A percentile compares a stretch with the other conserved stretches of the same genome.
Evolutionary conservation across 1,140 invertebrate species (phyloP).

Genomic region (Meloidogyne floridensis): DNA sequence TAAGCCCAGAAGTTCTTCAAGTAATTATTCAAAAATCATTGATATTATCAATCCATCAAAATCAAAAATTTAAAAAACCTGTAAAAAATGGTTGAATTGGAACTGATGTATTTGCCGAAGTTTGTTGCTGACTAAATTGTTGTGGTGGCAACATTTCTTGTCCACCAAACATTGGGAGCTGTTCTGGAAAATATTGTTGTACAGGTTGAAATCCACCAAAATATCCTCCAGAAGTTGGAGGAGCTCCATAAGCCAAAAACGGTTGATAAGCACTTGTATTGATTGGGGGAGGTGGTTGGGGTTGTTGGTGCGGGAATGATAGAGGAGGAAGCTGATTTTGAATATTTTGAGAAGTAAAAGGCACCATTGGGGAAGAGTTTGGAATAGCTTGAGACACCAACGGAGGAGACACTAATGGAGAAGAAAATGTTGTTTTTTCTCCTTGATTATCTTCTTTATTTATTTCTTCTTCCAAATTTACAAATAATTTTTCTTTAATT

Average conservation of each 20-base stretch:
- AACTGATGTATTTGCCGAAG: neutral
- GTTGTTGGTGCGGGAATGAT: neutral
- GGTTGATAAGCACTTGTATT: conserved; percentile 49
- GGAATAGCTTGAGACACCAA: neutral
- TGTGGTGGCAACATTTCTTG: neutral
- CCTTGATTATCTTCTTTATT: neutral
- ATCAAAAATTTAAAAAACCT: conserved; percentile 16
- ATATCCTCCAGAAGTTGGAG: conserved; percentile 30
- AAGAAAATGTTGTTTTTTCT: neutral
- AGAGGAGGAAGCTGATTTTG: neutral
- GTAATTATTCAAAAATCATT: no score
- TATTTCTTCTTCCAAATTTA: neutral
- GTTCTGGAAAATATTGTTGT: conserved; percentile 13
- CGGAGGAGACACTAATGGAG: neutral
- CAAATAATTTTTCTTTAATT: neutral
- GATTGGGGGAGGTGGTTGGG: conserved; percentile 39
- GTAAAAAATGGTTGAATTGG: conserved; percentile 13
- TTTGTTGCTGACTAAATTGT: neutral
- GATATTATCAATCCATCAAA: neutral
- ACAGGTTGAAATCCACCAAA: neutral
- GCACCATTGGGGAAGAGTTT: neutral
- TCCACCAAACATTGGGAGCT: neutral
- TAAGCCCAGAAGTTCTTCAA: no score
- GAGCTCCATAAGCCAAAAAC: conserved; percentile 54
- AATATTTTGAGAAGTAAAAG: neutral